Percentiles rank a stretch among this genome's conserved stretches.
These are phyloP conservation scores for Habroteleia sp. DNA, from an alignment of 2,888 invertebrate species.

Conservation along the genomic window DNA sequence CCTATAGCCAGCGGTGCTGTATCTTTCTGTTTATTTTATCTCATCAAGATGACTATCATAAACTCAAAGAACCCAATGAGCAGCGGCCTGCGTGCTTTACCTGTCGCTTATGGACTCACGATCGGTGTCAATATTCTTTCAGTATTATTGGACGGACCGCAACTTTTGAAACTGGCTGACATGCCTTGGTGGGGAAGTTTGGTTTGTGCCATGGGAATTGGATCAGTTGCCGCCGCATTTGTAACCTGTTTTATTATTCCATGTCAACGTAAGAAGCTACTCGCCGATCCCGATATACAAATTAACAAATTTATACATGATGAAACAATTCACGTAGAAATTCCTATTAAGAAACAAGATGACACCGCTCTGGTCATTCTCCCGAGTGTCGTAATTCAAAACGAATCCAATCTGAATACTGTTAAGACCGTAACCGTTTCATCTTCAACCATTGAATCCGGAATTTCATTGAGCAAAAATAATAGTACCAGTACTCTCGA, in stretches of 20 bases:
- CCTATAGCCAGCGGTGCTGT: slow-evolving; percentile 95
- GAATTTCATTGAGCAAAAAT: slow-evolving; percentile 32
- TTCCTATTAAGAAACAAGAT: slow-evolving; percentile 81
- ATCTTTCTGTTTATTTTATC: slow-evolving; percentile 89
- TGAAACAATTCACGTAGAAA: slow-evolving; percentile 67
- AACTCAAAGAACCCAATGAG: slow-evolving; percentile 88
- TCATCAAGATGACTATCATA: slow-evolving; percentile 91
- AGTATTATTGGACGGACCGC: slow-evolving; percentile 95
- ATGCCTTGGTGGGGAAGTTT: slow-evolving; percentile 93
- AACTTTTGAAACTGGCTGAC: slow-evolving; percentile 91
- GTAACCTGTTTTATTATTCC: slow-evolving; percentile 92
- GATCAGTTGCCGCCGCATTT: slow-evolving; percentile 86
- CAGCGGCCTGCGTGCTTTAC: slow-evolving; percentile 91
- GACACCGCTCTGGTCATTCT: not conserved
- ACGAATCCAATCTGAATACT: slow-evolving; percentile 19
- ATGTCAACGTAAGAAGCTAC: slow-evolving; percentile 86
- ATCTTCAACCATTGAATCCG: slow-evolving; percentile 44
- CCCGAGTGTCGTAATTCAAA: slow-evolving; percentile 15
- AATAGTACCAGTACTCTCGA: slow-evolving; percentile 29
- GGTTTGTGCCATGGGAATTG: slow-evolving; percentile 85
- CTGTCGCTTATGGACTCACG: slow-evolving; percentile 95
- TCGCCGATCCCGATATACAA: slow-evolving; percentile 66
- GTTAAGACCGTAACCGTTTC: slow-evolving; percentile 29
- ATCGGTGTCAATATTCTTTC: slow-evolving; percentile 96
- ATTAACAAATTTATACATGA: slow-evolving; percentile 45